Evolutionary conservation across 2,113 vertebrate genomes (phyloP).

Genomic region (Propithecus coquereli): DNA sequence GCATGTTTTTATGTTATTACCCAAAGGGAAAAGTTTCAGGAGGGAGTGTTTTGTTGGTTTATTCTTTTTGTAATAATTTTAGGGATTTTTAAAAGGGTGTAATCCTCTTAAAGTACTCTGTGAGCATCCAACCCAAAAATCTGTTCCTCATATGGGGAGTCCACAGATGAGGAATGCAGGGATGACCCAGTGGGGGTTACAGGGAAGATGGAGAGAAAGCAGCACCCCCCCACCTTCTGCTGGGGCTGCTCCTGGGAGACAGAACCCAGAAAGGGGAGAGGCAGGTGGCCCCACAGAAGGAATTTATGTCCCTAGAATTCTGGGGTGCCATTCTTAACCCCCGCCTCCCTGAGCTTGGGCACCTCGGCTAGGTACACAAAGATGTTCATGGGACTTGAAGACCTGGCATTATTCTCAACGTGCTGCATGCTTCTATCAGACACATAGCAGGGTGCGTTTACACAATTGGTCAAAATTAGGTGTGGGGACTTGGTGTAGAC

Average conservation of each 20-base stretch:
- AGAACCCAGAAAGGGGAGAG: not conserved
- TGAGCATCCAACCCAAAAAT: not conserved
- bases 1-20: not conserved
- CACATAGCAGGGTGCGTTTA: not conserved
- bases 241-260: not conserved
- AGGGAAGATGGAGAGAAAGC: not conserved
- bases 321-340: not conserved
- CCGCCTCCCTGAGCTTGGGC: not conserved
- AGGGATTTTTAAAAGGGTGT: not conserved
- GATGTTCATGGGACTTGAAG: not conserved
- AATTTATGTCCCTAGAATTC: not conserved
- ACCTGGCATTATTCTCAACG: not conserved
- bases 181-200: not conserved
- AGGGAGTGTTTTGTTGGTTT: not conserved
- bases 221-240: not conserved
- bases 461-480: not conserved
- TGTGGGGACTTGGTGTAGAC: not conserved
- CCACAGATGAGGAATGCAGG: not conserved
- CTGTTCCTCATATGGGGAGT: not conserved
- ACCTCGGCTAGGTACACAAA: not conserved
- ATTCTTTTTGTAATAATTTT: conserved; percentile 9
- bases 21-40: not conserved
- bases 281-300: not conserved
- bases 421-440: not conserved
- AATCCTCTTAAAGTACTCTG: not conserved